These are phyloP conservation scores for Microctenopoma stevenorrisi DNA, from an alignment of 2,797 vertebrate genomes.

Conservation along the genomic window DNA sequence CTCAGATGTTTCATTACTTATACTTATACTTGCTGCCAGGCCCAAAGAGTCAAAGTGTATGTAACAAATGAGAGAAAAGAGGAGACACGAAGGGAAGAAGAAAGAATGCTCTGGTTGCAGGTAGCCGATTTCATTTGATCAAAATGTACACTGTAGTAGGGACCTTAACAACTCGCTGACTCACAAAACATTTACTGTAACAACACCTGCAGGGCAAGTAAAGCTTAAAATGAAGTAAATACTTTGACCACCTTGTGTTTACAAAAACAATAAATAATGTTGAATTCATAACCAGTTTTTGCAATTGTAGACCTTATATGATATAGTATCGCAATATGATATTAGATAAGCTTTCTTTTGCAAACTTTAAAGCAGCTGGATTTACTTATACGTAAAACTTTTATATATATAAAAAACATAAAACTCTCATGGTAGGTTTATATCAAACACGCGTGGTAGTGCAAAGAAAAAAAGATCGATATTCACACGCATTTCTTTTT, in stretches of 20 bases:
- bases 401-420: too few species aligned
- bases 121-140: not conserved
- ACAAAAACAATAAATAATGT: not conserved
- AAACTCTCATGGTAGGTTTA: too few species aligned
- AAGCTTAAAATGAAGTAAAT: not conserved
- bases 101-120: not conserved
- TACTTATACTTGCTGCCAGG: constrained; percentile 36
- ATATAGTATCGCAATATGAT: too few species aligned
- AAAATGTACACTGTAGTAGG: not conserved
- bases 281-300: too few species aligned
- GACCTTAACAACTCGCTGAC: not conserved
- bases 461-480: too few species aligned
- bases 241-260: not conserved
- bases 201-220: not conserved
- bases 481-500: too few species aligned
- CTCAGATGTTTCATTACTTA: constrained; percentile 51
- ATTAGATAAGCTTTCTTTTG: too few species aligned
- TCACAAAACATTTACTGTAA: not conserved
- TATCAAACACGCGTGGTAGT: too few species aligned
- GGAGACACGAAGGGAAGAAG: constrained; percentile 4
- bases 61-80: not conserved
- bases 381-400: too few species aligned
- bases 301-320: too few species aligned
- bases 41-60: not conserved
- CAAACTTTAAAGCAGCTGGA: too few species aligned